Conservation (phyloP, 1,140 invertebrate species). For the Spodoptera frugiperda region DNA sequence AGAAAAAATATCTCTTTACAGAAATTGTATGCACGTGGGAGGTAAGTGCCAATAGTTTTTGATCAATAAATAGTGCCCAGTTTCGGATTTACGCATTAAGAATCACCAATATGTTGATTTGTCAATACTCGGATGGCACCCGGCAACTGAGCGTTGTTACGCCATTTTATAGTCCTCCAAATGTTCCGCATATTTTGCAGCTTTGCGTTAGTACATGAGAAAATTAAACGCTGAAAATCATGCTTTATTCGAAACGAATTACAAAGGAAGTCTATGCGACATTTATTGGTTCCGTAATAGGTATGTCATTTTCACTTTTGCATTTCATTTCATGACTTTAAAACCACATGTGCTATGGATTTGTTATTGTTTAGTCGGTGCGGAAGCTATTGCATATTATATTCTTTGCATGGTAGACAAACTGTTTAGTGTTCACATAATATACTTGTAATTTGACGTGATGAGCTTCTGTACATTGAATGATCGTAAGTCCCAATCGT, state of each 20-base stretch:
- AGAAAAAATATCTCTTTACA: conserved; percentile 87
- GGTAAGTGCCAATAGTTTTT: conserved; percentile 83
- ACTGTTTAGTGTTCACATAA: conserved; percentile 32
- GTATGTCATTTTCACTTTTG: conserved; percentile 82
- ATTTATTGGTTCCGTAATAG: conserved; percentile 67
- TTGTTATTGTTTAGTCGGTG: conserved; percentile 80
- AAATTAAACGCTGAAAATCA: conserved; percentile 72
- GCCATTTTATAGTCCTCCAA: conserved; percentile 86
- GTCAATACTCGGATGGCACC: conserved; percentile 82
- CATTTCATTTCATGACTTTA: conserved; percentile 77
- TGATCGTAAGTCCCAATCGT: conserved; percentile 41
- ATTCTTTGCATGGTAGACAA: conserved; percentile 63
- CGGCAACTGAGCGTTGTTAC: conserved; percentile 85
- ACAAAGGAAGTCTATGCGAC: conserved; percentile 68
- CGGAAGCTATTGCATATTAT: conserved; percentile 69
- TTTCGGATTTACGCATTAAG: conserved; percentile 71
- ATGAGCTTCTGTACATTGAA: conserved; percentile 41
- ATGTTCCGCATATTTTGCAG: conserved; percentile 83
- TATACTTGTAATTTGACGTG: conserved; percentile 46
- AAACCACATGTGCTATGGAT: conserved; percentile 81
- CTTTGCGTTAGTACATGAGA: conserved; percentile 70
- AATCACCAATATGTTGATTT: conserved; percentile 79
- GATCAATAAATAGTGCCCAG: conserved; percentile 70
- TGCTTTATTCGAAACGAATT: conserved; percentile 69
- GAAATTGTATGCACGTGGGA: conserved; percentile 85